Evolutionary conservation across 2,113 vertebrate genomes (phyloP).

Genomic region (Illadopsis cleaveri): DNA sequence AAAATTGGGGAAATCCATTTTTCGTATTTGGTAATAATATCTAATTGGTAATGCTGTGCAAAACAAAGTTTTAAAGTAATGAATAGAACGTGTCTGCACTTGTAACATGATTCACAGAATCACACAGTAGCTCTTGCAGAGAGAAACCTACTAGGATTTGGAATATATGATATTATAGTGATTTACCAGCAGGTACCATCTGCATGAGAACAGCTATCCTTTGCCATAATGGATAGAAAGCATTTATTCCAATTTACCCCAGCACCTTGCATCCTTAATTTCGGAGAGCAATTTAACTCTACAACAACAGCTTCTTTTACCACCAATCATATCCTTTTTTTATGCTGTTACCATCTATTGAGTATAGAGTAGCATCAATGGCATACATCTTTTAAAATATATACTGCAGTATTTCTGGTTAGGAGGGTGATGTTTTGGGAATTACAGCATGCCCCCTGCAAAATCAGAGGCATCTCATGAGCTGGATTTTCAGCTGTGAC

Average conservation of each 20-base stretch:
- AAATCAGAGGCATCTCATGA: background rate
- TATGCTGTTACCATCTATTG: background rate
- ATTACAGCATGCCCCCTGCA: background rate
- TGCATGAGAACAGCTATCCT: background rate
- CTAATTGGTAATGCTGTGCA: background rate
- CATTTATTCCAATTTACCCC: background rate
- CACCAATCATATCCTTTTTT: background rate
- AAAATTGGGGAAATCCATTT: background rate
- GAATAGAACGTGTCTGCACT: background rate
- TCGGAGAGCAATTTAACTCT: background rate
- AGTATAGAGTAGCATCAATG: background rate
- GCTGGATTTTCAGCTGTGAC: constrained; percentile 40
- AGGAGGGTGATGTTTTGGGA: background rate
- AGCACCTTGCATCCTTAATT: background rate
- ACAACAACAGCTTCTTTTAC: background rate
- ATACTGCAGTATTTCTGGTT: background rate
- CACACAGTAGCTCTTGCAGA: background rate
- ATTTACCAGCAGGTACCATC: background rate
- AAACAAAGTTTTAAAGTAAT: background rate
- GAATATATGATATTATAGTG: background rate
- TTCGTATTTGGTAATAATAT: background rate
- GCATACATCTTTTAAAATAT: background rate
- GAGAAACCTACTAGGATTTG: background rate
- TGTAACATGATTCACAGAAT: background rate
- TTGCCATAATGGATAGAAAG: background rate